Evolutionary conservation across 2,113 vertebrate species (phyloP).

Genomic region (Cinclus mexicanus): DNA sequence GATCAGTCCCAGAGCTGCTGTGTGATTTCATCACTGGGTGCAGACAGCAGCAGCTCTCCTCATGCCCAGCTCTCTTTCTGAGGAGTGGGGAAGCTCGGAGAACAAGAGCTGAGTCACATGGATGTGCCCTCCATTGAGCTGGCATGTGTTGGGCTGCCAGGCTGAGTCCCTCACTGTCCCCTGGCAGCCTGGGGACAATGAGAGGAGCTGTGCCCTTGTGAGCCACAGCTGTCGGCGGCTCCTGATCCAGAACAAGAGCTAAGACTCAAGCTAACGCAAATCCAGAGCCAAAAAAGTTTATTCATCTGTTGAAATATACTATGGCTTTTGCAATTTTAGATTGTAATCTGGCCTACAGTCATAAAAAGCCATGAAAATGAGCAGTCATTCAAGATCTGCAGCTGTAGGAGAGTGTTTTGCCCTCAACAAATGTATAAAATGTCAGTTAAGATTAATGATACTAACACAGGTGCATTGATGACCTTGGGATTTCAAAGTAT

Average conservation of each 20-base stretch:
- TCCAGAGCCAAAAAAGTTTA: neutral
- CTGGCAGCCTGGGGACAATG: accelerated
- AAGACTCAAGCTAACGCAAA: neutral
- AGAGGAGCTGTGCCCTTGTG: accelerated
- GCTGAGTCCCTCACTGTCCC: accelerated
- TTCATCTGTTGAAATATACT: neutral
- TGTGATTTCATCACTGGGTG: neutral
- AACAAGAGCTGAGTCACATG: too few relatives aligned
- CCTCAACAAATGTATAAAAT: neutral
- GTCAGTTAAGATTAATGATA: neutral
- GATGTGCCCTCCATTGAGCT: accelerated
- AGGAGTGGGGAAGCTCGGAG: neutral
- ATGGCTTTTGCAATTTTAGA: neutral
- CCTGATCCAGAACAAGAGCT: neutral
- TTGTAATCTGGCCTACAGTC: neutral
- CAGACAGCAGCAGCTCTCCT: neutral
- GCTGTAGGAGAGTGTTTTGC: neutral
- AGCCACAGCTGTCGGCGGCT: neutral
- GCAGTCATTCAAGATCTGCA: neutral
- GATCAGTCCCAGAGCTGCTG: neutral
- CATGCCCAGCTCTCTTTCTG: neutral
- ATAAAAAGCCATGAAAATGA: neutral
- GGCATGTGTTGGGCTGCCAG: neutral
- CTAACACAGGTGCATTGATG: neutral
- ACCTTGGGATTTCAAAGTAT: neutral